Base-by-base conservation (phyloP, 1,140 invertebrate species). In the Sycobia sp. region DNA sequence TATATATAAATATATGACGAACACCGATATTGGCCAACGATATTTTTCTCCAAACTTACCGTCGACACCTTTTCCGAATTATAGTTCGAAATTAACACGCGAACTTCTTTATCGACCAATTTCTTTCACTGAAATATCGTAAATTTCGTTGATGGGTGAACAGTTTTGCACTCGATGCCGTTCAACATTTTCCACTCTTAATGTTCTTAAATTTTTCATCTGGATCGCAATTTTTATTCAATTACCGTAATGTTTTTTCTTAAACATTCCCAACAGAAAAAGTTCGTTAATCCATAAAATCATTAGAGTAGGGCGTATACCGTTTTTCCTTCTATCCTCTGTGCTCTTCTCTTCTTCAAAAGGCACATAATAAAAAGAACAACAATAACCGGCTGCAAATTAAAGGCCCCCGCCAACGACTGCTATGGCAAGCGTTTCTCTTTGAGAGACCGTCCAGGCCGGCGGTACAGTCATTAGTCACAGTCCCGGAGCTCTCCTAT, bases 31-130 rank as follows among this genome's bases (percentile, higher is more conserved):
- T 56, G 20, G 11, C 2, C 16, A 16, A n/a, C 27, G 34, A 62
- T 54, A 62, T 62, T 54, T 54, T 23, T 27, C 18, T 11, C n/a
- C 22, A 39, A 41, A 39, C 36, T 32, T 20, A 32, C 16, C 2
- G 22, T 27, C 44, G 10, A 49, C 32, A 49, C n/a, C 5, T 3
- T 16, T 27, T 10, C 8, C 3, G 16, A 27, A 32, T 27, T 32
- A 10, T 18, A 32, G 1, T 16, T 32, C 8, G 27, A 49, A n/a
- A 49, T 32, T 49, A 49, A 49, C 27, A n/a, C 18, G 10, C 16
- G 29, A 11, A n/a, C 16, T 16, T 16, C 14, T 20, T 49, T 1
- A 16, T 16, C 9, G 27, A 49, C 32, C 8, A n/a, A 49, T 32
- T 49, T 32, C 29, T 29, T 16, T 27, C 27, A 11, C 16, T 11